phyloP scores from a whole-genome alignment of 2,888 invertebrate genomes.

The Chironomus riparius region DNA sequence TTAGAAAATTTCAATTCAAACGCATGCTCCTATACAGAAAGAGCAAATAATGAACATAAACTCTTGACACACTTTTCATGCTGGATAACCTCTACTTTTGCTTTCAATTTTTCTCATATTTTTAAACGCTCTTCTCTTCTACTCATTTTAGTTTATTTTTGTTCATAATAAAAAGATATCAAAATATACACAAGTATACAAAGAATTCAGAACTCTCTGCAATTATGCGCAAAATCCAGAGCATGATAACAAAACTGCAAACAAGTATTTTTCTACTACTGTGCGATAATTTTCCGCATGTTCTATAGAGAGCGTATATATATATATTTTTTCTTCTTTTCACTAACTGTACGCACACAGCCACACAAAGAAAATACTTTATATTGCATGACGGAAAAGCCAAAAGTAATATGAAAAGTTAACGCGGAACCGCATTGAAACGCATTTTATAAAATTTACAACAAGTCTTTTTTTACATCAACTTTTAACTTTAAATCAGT shows the following conservation, averaged over 20 bases:
- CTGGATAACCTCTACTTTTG: neutral
- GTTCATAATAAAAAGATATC: no score
- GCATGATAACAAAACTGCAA: neutral
- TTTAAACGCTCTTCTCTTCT: neutral
- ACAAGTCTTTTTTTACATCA: no score
- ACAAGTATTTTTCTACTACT: neutral
- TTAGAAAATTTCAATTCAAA: neutral
- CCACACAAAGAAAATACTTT: no score
- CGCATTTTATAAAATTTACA: no score
- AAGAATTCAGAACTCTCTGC: no score
- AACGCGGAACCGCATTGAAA: no score
- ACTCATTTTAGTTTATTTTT: no score
- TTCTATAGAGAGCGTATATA: slow-evolving; percentile 10
- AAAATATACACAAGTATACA: neutral
- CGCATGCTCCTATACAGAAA: neutral
- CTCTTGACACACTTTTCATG: neutral
- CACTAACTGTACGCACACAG: no score
- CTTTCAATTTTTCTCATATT: neutral
- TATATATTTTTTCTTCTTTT: neutral
- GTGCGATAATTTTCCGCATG: slow-evolving; percentile 15
- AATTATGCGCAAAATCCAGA: neutral
- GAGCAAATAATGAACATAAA: neutral
- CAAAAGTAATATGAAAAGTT: neutral
- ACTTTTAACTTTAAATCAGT: no score
- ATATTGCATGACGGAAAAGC: neutral